These are phyloP conservation scores for Macquaria ambigua DNA, from an alignment of 2,113 vertebrate species.

Conservation along the genomic window DNA sequence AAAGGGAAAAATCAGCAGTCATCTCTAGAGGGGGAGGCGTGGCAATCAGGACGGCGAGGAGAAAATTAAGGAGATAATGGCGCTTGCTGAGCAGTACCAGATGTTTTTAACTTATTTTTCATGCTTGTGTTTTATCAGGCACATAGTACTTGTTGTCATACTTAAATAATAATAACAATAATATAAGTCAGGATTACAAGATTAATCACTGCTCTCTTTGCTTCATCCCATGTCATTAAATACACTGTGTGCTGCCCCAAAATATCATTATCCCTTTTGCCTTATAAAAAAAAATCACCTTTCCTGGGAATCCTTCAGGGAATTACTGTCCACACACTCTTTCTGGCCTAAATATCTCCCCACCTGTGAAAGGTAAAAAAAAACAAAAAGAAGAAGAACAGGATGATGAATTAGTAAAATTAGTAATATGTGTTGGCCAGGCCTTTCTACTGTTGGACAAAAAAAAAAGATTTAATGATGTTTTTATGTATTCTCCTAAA, in stretches of 20 bases:
- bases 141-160: not conserved
- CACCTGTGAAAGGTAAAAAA: not conserved
- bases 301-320: conserved; percentile 30
- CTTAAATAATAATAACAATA: not conserved
- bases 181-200: not conserved
- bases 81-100: not conserved
- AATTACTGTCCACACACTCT: not conserved
- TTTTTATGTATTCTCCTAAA: not conserved
- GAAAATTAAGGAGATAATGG: conserved; percentile 4
- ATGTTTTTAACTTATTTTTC: conserved; percentile 4
- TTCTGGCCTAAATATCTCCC: conserved; percentile 35
- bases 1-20: conserved; percentile 15
- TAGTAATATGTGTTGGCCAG: not conserved
- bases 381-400: not conserved
- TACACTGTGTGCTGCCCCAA: not conserved
- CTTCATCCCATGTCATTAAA: not conserved
- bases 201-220: not conserved
- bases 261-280: conserved; percentile 14
- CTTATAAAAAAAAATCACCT: conserved; percentile 1
- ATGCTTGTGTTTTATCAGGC: conserved; percentile 1
- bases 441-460: not conserved
- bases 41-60: not conserved
- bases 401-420: conserved; percentile 17
- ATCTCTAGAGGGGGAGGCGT: not conserved
- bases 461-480: not conserved